Percentiles rank a stretch among this genome's conserved stretches.
These are phyloP conservation scores for Blastomussa wellsi DNA, from an alignment of 92 coral and sea anemone species.

Conservation along the genomic window DNA sequence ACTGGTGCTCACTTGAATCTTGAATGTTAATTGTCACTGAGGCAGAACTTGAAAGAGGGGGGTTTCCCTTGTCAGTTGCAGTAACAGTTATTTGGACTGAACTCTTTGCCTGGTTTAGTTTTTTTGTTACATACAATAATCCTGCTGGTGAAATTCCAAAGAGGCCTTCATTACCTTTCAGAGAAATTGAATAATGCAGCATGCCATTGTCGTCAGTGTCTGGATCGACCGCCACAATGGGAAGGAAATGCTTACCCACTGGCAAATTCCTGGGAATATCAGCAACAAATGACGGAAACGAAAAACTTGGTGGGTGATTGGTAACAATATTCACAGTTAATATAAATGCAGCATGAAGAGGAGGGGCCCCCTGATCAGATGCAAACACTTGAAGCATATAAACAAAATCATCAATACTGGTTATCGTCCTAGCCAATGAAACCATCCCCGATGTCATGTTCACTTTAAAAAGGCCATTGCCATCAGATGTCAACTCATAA, in stretches of 20 bases:
- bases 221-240: constrained; percentile 74
- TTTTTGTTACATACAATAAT: constrained; percentile 70
- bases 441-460: constrained; percentile 82
- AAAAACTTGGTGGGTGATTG: constrained; percentile 77
- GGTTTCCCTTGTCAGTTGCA: constrained; percentile 79
- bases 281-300: constrained; percentile 48
- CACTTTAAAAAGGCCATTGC: constrained; percentile 68
- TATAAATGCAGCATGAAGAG: constrained; percentile 69
- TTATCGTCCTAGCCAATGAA: constrained; percentile 57
- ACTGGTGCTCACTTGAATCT: constrained; percentile 69
- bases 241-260: constrained; percentile 68
- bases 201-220: constrained; percentile 77
- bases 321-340: constrained; percentile 69
- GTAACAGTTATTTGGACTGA: constrained; percentile 66
- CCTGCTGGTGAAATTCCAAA: constrained; percentile 93
- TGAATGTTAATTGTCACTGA: constrained; percentile 68
- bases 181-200: constrained; percentile 57
- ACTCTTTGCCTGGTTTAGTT: constrained; percentile 65
- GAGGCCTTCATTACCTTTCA: constrained; percentile 70
- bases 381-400: constrained; percentile 72
- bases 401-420: constrained; percentile 53
- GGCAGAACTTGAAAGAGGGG: constrained; percentile 69
- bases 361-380: constrained; percentile 91
- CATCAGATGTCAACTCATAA: constrained; percentile 73
- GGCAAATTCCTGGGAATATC: constrained; percentile 76